Conservation (phyloP, 2,888 invertebrate species). For the Spatulosminthurus flaviceps region DNA sequence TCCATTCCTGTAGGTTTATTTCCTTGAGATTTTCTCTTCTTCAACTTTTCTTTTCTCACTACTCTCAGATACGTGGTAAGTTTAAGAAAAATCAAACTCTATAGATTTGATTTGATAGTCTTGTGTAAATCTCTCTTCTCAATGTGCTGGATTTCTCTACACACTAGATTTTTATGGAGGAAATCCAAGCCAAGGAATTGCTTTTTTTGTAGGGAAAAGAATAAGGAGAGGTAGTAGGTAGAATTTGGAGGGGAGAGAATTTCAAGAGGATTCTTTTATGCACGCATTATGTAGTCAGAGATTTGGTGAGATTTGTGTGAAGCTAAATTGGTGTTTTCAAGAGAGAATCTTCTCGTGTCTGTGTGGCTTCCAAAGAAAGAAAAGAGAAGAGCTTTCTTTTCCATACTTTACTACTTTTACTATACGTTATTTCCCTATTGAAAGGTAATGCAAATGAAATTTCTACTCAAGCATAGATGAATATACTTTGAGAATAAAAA, state of each 20-base stretch:
- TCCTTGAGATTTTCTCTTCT: neutral
- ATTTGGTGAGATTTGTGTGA: slow-evolving; percentile 1
- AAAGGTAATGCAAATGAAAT: slow-evolving; percentile 18
- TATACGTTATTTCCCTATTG: neutral
- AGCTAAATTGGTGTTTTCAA: slow-evolving; percentile 14
- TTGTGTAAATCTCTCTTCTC: too few relatives aligned
- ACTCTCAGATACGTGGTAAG: neutral
- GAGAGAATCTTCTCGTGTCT: neutral
- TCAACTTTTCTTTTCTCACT: neutral
- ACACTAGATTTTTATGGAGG: too few relatives aligned
- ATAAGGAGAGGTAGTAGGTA: too few relatives aligned
- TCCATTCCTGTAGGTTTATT: neutral
- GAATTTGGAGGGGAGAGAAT: too few relatives aligned
- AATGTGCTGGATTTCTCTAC: too few relatives aligned
- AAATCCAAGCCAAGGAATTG: too few relatives aligned
- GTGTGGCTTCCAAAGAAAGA: neutral
- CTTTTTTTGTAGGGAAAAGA: too few relatives aligned
- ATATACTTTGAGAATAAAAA: neutral
- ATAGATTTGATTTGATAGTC: too few relatives aligned
- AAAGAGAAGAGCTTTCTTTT: neutral
- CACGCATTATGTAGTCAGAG: neutral
- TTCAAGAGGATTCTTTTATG: too few relatives aligned
- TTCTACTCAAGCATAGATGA: slow-evolving; percentile 6
- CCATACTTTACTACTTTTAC: neutral
- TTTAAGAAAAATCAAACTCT: too few relatives aligned